Evolutionary conservation across 2,797 vertebrate species (phyloP), one percentile per base, ranked within the genome.

Genomic region (Epinephelus awoara): DNA sequence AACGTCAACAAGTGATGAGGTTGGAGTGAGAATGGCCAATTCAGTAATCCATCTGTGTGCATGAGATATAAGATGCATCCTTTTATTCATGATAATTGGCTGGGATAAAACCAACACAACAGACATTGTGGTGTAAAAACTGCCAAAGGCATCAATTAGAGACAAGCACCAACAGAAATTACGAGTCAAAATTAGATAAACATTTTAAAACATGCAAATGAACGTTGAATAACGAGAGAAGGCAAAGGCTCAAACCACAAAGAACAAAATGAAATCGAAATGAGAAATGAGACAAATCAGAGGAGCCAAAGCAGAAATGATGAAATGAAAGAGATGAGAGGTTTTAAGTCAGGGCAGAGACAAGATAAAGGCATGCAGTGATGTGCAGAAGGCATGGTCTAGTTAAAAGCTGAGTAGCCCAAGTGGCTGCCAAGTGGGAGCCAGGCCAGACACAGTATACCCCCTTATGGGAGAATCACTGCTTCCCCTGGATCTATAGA

Each of bases 401-500:
- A 19, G 52, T 67, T 73, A 61, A 77, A 82, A 69, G 71, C 72
- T 55, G 73, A 80, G 59, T 11, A 61, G 82, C 47, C 44, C 50
- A 57, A 23, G 72, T 46, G 57, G 73, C 76, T 76, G 75, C 83
- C 80, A 89, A 75, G 56, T 67, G 47, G 57, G 80, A 87, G 54
- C 52, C 68, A 40, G 59, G 72, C 65, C 70, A 83, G 78, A 68
- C 50, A 63, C 15, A 56, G 49, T 18, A 77, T 2, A 74, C 38
- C 25, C 38, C 66, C 86, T 72, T 72, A 38, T 27, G 67, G 50
- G 84, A 88, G 72, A 81, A 79, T 52, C 64, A 38, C 74, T 42
- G 62, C 75, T 59, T 80, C 21, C 58, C 21, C 40, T 46, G 27
- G 70, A 88, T 89, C 86, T 74, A 83, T 85, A 79, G 29, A 87